These are phyloP conservation scores for Triplophysa bombifrons DNA, from an alignment of 2,797 vertebrate species.

Conservation along the genomic window DNA sequence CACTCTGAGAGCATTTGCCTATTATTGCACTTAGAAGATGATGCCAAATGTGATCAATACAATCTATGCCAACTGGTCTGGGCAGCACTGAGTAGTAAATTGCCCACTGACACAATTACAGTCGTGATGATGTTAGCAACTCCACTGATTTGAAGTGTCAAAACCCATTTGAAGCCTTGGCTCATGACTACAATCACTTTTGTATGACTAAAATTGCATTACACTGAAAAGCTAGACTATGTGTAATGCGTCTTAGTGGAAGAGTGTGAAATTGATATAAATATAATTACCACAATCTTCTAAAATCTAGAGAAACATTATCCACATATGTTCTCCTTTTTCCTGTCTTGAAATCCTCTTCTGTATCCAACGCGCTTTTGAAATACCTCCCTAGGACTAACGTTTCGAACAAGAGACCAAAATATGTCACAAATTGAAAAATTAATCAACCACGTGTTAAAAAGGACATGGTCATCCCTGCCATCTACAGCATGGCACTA, in stretches of 20 bases:
- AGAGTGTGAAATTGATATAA: constrained; percentile 21
- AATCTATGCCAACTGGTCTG: constrained; percentile 35
- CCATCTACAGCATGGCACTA: constrained; percentile 64
- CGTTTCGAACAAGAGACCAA: constrained; percentile 67
- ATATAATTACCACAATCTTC: background rate
- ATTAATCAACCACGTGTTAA: constrained; percentile 68
- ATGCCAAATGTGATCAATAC: constrained; percentile 43
- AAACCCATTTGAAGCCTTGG: constrained; percentile 20
- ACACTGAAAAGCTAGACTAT: constrained; percentile 3
- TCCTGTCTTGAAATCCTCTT: background rate
- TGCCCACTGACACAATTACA: constrained; percentile 42
- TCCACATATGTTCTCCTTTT: background rate
- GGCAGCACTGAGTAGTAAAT: constrained; percentile 41
- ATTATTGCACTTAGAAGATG: constrained; percentile 29
- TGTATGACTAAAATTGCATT: constrained; percentile 21
- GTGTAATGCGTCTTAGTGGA: background rate
- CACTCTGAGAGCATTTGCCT: constrained; percentile 24
- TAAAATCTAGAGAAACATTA: constrained; percentile 4
- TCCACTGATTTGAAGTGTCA: constrained; percentile 22
- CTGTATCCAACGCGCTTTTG: constrained; percentile 18
- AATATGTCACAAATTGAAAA: constrained; percentile 73
- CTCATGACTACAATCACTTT: constrained; percentile 16
- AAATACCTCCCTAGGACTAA: constrained; percentile 55
- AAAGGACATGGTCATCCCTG: constrained; percentile 57
- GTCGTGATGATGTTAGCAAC: constrained; percentile 29